Evolutionary conservation across 1,140 invertebrate species (phyloP), one percentile per base, ranked within the genome.

Genomic region (Micrasema longulum): DNA sequence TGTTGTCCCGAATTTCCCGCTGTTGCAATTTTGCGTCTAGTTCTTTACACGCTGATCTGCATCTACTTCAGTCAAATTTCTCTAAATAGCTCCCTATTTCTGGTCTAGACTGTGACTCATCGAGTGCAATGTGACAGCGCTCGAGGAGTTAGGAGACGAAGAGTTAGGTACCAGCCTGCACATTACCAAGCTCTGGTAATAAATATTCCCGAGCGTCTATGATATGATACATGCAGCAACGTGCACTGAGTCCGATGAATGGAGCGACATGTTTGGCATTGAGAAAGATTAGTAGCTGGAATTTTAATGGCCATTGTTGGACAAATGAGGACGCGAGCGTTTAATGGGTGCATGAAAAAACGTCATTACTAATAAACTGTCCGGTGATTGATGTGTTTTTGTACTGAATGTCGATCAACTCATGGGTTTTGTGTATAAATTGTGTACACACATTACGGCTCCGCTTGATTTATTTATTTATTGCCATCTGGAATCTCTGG

Each of bases 251-350:
- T 12, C 16, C 36, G 55, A 16, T 41, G 55, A 60, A 60, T 38
- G 31, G 38, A 60, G 16, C 18, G 36, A n/a, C 35, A 38, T 38
- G 55, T 38, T 38, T 60, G 55, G 35, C 55, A 60, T 60, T 60
- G 55, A 60, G 55, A 14, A 14, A 38, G 55, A 60, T 60, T 60
- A 38, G 35, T 43, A 35, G 23, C 55, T 20, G 55, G 55, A 60
- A 60, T 60, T 60, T 60, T 60, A 60, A 60, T 60, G 55, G 36
- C 55, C 31, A 43, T 60, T 43, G 55, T 60, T 38, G 16, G 12
- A 38, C 55, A 18, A 60, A 41, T 31, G 55, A 38, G 55, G 55
- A 16, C 36, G 35, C 55, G 38, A 60, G n/a, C 35, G 18, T 18
- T 7, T 60, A 20, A 60, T 60, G 36, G 55, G n/a, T 10, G 35